phyloP scores from a whole-genome alignment of 2,888 invertebrate genomes.

The Physocephala rufipes region DNA sequence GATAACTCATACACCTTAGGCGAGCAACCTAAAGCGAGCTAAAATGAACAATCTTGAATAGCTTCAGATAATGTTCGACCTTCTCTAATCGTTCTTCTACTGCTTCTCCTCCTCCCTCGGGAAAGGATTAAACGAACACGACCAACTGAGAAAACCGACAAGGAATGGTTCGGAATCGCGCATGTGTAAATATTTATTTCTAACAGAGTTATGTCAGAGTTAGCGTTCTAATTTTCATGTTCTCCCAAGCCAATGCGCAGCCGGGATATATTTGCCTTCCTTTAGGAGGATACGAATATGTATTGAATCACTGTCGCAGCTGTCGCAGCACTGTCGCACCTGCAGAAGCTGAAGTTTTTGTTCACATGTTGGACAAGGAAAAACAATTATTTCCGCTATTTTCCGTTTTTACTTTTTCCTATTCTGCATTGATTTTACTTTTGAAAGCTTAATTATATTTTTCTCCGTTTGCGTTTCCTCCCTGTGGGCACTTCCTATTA shows the following conservation, averaged over 20 bases:
- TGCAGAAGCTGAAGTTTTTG: background rate
- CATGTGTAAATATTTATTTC: background rate
- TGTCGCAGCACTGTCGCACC: background rate
- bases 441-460: background rate
- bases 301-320: background rate
- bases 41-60: too few species aligned
- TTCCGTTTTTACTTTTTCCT: too few species aligned
- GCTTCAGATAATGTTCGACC: background rate
- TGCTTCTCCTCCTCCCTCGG: background rate
- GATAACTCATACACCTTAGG: background rate
- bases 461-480: too few species aligned
- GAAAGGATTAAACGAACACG: too few species aligned
- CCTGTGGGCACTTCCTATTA: slow-evolving; percentile 24
- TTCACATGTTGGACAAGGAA: too few species aligned
- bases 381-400: background rate
- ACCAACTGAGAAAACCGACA: background rate
- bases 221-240: background rate
- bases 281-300: slow-evolving; percentile 5
- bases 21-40: background rate
- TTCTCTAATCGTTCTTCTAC: background rate
- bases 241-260: slow-evolving; percentile 27
- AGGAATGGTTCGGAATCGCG: background rate
- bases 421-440: background rate
- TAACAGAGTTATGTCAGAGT: background rate
- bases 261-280: slow-evolving; percentile 13